A percentile compares a stretch with the other conserved stretches of the same genome.
phyloP scores from a whole-genome alignment of 2,797 vertebrate species.

The Peromyscus attwateri region DNA sequence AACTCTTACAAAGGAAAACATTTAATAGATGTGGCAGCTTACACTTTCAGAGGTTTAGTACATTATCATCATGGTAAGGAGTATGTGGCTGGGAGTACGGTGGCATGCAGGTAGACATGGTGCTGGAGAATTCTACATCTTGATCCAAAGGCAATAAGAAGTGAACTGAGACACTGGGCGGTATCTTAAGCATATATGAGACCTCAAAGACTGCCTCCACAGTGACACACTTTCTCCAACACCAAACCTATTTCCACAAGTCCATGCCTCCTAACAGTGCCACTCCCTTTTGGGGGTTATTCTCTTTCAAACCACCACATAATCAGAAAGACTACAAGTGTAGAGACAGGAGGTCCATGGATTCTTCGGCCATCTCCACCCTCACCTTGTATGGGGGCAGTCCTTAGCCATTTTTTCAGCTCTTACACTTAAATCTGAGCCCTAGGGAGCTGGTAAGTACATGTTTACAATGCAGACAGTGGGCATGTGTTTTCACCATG shows the following conservation, averaged over 20 bases:
- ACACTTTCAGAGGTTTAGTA: not conserved
- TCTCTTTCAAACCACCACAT: not conserved
- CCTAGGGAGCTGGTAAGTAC: fast-evolving
- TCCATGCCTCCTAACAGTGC: not conserved
- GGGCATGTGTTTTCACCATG: fast-evolving
- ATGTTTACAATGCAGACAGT: too few relatives aligned
- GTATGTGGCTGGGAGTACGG: not conserved
- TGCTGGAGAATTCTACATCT: not conserved
- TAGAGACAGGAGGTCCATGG: not conserved
- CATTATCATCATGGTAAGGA: not conserved
- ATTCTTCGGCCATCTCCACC: fast-evolving
- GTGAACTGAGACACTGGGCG: not conserved
- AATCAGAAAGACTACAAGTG: not conserved
- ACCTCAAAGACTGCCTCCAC: not conserved
- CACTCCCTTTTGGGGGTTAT: not conserved
- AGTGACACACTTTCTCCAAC: not conserved
- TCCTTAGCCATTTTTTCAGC: not conserved
- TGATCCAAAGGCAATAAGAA: not conserved
- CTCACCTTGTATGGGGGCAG: fast-evolving
- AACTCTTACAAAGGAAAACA: not conserved
- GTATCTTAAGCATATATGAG: not conserved
- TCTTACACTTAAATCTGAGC: not conserved
- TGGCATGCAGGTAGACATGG: not conserved
- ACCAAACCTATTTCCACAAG: not conserved
- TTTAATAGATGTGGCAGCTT: not conserved